Evolutionary conservation across 2,113 vertebrate species (phyloP).

Genomic region (Hemiscyllium ocellatum): DNA sequence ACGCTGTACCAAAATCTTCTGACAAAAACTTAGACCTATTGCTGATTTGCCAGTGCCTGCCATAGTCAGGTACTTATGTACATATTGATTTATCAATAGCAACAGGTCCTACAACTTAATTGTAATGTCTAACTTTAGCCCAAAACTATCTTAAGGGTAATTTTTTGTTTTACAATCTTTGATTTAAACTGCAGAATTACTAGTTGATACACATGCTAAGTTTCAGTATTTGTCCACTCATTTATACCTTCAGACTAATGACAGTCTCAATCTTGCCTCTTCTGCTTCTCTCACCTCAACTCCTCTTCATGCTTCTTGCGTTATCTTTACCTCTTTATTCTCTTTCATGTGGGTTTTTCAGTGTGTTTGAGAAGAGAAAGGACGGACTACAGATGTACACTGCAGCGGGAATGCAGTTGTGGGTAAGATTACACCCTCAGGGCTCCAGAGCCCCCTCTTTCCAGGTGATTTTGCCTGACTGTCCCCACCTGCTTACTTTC

Average conservation of each 20-base stretch:
- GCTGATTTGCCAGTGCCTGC: background rate
- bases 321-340: background rate
- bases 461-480: background rate
- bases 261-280: background rate
- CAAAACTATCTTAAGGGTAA: background rate
- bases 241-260: background rate
- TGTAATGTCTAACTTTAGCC: background rate
- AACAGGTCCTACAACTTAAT: background rate
- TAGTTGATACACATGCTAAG: background rate
- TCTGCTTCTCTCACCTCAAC: background rate
- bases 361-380: too few relatives aligned
- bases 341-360: background rate
- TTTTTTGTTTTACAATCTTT: background rate
- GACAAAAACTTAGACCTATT: background rate
- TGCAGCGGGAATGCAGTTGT: background rate
- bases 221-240: background rate
- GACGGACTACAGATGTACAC: background rate
- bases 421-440: background rate
- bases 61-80: background rate
- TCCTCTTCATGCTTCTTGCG: background rate
- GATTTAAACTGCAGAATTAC: background rate
- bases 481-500: background rate
- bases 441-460: background rate
- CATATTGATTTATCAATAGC: background rate
- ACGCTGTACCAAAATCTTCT: background rate